Percentiles rank a stretch among this genome's conserved stretches.
phyloP scores from a whole-genome alignment of 1,140 invertebrate species.

The Bombus picipes region DNA sequence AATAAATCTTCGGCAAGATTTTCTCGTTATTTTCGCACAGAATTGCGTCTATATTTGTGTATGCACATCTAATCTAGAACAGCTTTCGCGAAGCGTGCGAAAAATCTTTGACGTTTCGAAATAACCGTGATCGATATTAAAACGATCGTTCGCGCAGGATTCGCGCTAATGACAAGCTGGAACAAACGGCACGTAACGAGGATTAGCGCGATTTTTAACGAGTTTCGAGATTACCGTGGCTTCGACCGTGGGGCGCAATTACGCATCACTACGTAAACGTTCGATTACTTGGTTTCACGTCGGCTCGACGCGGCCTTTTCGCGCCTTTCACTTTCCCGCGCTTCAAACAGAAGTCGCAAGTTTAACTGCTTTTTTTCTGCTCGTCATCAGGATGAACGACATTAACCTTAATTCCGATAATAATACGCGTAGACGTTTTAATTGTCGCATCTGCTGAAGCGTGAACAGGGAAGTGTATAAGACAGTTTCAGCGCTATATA shows the following conservation, averaged over 20 bases:
- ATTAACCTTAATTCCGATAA: background rate
- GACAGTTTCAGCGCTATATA: background rate
- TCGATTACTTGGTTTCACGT: constrained; percentile 33
- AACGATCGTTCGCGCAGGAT: constrained; percentile 31
- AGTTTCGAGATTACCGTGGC: constrained; percentile 35
- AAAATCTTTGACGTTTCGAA: too few relatives aligned
- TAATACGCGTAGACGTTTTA: background rate
- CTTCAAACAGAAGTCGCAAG: constrained; percentile 18
- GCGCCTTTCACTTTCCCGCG: constrained; percentile 31
- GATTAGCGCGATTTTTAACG: constrained; percentile 26
- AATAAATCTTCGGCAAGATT: constrained; percentile 18
- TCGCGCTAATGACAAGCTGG: constrained; percentile 28
- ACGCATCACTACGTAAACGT: constrained; percentile 25
- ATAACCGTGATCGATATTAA: constrained; percentile 45
- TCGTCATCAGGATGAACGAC: background rate
- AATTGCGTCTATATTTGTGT: too few relatives aligned
- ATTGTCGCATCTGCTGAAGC: background rate
- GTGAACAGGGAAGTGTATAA: background rate
- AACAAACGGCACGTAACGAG: too few relatives aligned
- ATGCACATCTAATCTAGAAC: too few relatives aligned
- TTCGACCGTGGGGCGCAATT: constrained; percentile 4
- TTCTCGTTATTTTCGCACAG: constrained; percentile 47
- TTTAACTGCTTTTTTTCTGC: constrained; percentile 11
- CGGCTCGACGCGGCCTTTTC: background rate
- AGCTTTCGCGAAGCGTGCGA: too few relatives aligned